Evolutionary conservation across 92 coral and sea anemone species (phyloP), one percentile per base, ranked within the genome.

Genomic region (Zoanthus sociatus): DNA sequence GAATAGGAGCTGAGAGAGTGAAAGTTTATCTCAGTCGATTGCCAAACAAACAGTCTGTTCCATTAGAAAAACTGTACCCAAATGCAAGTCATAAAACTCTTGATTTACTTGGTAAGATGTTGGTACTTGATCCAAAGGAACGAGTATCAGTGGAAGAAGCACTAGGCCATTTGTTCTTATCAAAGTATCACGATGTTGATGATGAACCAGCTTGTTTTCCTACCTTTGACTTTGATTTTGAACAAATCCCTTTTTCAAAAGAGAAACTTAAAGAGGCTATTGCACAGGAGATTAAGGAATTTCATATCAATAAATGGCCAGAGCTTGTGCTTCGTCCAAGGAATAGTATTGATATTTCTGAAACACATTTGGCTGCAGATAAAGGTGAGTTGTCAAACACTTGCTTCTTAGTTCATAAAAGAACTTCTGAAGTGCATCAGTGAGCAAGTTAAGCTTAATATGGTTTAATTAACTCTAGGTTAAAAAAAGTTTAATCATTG

Each of bases 1-100:
- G 99, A 77, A 97, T 97, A 96, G 99, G 99, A 30, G 99, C 99
- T 30, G 97, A 97, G 83, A 90, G 99, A 78, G 99, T 97, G 63
- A 97, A 97, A 89, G 91, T 95, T 0, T 97, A 97, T 81, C 92
- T 97, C 32, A 87, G 91, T 33, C 92, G 93, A n/a, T 90, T 97
- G 26, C 99, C 99, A 82, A 84, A 78, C 82, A 97, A 97, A 70
- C 79, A 87, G 32, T 95, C 98, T 17, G 99, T 95, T 9, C 91
- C 96, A 16, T 78, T 93, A 26, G 92, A 90, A 53, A 93, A 97
- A 89, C 88, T 97, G 7, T 97, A 93, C 88, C 96, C 94, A 66
- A 88, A 90, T 9, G 90, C 98, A 78, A 88, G 83, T 46, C 61
- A 91, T 20, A 94, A 89, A 54, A 97, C 94, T 30, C 82, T 97